A percentile compares a stretch with the other conserved stretches of the same genome.
Conservation (phyloP, 2,888 invertebrate genomes). For the Biston betularia region DNA sequence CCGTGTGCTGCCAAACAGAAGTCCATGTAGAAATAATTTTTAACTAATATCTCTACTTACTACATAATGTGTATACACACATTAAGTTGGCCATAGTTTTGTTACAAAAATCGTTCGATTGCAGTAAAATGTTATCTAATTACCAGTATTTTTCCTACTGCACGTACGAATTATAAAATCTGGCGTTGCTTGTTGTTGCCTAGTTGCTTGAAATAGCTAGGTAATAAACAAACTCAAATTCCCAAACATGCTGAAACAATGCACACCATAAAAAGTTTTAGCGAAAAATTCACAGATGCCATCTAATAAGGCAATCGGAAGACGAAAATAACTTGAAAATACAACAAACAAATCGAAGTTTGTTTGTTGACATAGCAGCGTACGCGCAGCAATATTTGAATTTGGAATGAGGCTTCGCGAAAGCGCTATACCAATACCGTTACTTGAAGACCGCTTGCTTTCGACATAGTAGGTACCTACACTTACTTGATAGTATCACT, state of each 20-base stretch:
- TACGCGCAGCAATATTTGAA: slow-evolving; percentile 69
- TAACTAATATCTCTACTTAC: too few species aligned
- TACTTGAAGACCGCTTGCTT: slow-evolving; percentile 72
- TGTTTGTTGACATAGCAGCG: slow-evolving; percentile 66
- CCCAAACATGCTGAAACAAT: slow-evolving; percentile 7
- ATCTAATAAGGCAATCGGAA: slow-evolving; percentile 38
- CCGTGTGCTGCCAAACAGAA: too few species aligned
- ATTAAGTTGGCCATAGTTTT: too few species aligned
- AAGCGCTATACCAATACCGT: slow-evolving; percentile 73
- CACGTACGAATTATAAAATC: not conserved
- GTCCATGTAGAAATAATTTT: too few species aligned
- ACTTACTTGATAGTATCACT: slow-evolving; percentile 14
- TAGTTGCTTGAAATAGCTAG: not conserved
- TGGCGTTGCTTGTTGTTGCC: too few species aligned
- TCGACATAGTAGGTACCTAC: slow-evolving; percentile 21
- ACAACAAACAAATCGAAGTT: slow-evolving; percentile 48
- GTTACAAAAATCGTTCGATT: too few species aligned
- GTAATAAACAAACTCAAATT: slow-evolving; percentile 1
- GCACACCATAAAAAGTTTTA: slow-evolving; percentile 4
- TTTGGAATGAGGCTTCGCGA: slow-evolving; percentile 73
- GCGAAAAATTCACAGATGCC: slow-evolving; percentile 38
- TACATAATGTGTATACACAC: too few species aligned
- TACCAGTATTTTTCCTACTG: too few species aligned
- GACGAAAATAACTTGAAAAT: slow-evolving; percentile 38
- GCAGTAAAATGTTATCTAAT: too few species aligned